Evolutionary conservation across 1,140 invertebrate genomes (phyloP).

Genomic region (Drosophila mauritiana): DNA sequence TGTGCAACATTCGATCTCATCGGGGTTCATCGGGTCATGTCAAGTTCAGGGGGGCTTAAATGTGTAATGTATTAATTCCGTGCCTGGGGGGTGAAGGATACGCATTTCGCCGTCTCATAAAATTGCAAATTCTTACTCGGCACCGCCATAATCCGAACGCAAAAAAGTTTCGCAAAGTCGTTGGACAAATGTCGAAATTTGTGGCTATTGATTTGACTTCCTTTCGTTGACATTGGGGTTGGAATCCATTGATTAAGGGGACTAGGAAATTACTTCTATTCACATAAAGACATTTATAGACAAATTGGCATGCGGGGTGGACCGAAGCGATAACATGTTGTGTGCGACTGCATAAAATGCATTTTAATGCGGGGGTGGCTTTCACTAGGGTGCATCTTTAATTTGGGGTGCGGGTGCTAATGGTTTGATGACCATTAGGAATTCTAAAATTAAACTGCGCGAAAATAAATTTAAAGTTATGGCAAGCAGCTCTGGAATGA

Average conservation of each 20-base stretch:
- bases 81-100: conserved; percentile 1
- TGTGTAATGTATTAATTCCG: conserved; percentile 78
- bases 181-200: conserved; percentile 82
- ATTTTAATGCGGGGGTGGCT: conserved; percentile 63
- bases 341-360: conserved; percentile 66
- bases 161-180: conserved; percentile 51
- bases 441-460: conserved; percentile 61
- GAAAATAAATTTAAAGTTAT: conserved; percentile 37
- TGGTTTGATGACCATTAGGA: conserved; percentile 48
- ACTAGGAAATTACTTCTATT: conserved; percentile 25
- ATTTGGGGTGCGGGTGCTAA: conserved; percentile 51
- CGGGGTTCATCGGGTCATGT: conserved; percentile 32
- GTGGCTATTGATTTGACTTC: conserved; percentile 67
- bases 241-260: conserved; percentile 47
- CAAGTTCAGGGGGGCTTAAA: conserved; percentile 33
- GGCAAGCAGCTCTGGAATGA: not conserved
- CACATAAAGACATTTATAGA: conserved; percentile 62
- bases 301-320: conserved; percentile 19
- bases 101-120: conserved; percentile 49
- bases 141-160: conserved; percentile 26
- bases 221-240: conserved; percentile 21
- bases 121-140: conserved; percentile 71
- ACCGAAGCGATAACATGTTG: conserved; percentile 28
- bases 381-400: conserved; percentile 5
- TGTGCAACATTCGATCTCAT: conserved; percentile 73